Conservation (phyloP, 2,888 invertebrate genomes). For the Apamea monoglypha region DNA sequence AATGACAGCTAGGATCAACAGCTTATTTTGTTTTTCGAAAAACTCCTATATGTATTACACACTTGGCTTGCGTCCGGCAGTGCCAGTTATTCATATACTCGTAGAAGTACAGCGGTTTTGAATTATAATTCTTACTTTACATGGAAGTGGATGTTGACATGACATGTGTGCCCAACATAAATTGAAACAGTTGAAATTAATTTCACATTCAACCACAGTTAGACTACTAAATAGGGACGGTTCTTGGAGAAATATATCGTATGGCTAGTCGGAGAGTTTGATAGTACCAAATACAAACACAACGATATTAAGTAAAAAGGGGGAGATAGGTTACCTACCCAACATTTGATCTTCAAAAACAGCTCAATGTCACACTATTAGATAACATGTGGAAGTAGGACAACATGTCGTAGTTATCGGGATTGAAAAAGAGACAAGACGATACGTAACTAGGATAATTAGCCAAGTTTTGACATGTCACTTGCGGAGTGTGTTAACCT, state of each 20-base stretch:
- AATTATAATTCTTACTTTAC: conserved; percentile 39
- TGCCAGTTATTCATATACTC: conserved; percentile 6
- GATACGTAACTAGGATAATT: not conserved
- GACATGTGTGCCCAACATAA: conserved; percentile 25
- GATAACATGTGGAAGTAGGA: not conserved
- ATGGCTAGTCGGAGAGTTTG: conserved; percentile 1
- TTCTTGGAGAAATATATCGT: conserved; percentile 13
- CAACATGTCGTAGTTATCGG: not conserved
- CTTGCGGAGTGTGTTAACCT: too few relatives aligned
- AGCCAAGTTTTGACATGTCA: too few relatives aligned
- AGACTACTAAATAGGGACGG: conserved; percentile 18
- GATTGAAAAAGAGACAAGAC: not conserved
- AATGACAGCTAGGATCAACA: not conserved
- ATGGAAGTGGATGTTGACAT: conserved; percentile 40
- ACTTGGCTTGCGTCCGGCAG: not conserved
- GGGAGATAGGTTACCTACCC: not conserved
- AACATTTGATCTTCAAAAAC: too few relatives aligned
- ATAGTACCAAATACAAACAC: not conserved
- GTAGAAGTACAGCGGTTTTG: conserved; percentile 21
- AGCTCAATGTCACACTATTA: not conserved
- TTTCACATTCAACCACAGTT: conserved; percentile 37
- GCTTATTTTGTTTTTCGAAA: too few relatives aligned
- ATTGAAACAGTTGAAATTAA: conserved; percentile 41
- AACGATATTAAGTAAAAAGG: not conserved
- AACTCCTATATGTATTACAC: too few relatives aligned